phyloP scores from a whole-genome alignment of 2,113 vertebrate species.

The Erythrolamprus reginae region DNA sequence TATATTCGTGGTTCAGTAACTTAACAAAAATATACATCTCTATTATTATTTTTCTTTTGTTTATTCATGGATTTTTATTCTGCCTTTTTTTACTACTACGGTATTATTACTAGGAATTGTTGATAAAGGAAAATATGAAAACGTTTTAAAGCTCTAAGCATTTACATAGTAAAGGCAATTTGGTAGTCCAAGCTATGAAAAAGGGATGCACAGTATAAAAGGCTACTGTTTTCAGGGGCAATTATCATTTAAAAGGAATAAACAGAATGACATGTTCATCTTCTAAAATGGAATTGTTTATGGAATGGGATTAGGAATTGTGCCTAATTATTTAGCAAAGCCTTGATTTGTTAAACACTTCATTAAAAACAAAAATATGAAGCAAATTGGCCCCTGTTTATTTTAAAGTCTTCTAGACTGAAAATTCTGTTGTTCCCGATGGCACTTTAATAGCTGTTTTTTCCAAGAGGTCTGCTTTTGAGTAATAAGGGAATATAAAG shows the following conservation, averaged over 20 bases:
- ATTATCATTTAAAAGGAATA: neutral
- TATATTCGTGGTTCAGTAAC: neutral
- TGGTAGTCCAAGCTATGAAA: neutral
- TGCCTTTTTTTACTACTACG: neutral
- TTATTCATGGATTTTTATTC: neutral
- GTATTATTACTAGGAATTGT: neutral
- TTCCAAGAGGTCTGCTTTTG: conserved; percentile 29
- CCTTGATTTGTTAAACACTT: conserved; percentile 27
- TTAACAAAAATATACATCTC: neutral
- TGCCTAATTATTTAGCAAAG: neutral
- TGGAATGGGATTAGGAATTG: neutral
- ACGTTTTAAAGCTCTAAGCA: neutral
- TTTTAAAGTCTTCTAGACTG: conserved; percentile 1
- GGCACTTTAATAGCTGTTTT: conserved; percentile 39
- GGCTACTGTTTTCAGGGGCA: neutral
- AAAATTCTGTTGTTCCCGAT: conserved; percentile 33
- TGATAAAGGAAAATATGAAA: neutral
- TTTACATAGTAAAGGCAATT: neutral
- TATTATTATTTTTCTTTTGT: neutral
- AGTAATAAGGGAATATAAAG: conserved; percentile 36
- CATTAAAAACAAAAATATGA: conserved; percentile 17
- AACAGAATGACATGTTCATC: neutral
- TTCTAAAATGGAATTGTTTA: conserved; percentile 14
- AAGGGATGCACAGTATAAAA: neutral
- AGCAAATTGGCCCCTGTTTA: neutral